Evolutionary conservation across 2,113 vertebrate genomes (phyloP), one percentile per base, ranked within the genome.

Genomic region (Paramormyrops kingsleyae): DNA sequence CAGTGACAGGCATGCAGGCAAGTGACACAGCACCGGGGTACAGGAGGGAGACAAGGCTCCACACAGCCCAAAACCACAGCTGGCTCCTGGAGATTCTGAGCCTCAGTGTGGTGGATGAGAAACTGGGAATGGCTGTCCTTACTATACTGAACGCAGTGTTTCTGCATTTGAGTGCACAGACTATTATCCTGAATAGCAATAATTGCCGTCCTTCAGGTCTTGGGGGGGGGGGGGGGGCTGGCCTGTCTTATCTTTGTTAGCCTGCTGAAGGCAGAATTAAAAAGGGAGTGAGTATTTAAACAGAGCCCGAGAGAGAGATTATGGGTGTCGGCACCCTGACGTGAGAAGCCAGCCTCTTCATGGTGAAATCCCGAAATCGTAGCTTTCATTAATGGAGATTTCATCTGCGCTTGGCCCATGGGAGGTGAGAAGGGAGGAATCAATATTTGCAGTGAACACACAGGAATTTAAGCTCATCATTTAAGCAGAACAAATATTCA

Each of bases 361-460:
- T 2, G 42, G 15, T 44, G 27, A 59, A 19, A 84, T n/a, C 89
- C 31, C 13, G 47, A 31, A 27, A 80, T 42, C 46, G 27, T 42
- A 7, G 66, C 83, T 62, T 85, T 89, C 89, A 85, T 35, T 85
- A 89, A 62, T 85, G 52, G 89, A 46, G 89, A 89, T 56, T 62
- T 89, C 31, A 90, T 90, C 59, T 74, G 44, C n/a, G 8, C 62
- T 74, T 87, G 59, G 44, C 83, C 56, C 31, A 17, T 31, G 42
- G n/a, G 44, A 53, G 74, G 0, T 49, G 88, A 77, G 44, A 17
- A 53, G 13, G 50, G 17, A 83, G 52, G 39, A 59, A 52, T 89
- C 77, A 85, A 89, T 89, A 85, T 89, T 53, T 89, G 89, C 59
- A 89, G 35, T 49, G 80, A 46, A 89, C 84, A 83, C 50, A 83